phyloP scores from a whole-genome alignment of 2,113 vertebrate genomes.

The Scomber japonicus region DNA sequence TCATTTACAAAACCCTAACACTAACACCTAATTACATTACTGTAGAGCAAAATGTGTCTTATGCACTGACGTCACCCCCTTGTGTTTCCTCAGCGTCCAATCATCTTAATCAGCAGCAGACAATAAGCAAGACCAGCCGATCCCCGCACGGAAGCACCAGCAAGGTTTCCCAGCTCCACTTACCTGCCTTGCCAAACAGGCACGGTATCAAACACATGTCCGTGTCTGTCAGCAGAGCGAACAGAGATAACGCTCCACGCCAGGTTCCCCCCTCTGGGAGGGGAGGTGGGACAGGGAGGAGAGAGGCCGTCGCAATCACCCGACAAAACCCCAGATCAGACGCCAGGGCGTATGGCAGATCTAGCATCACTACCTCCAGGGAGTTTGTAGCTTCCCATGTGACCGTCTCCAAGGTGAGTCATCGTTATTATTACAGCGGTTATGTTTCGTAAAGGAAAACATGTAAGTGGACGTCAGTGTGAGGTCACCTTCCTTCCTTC shows the following conservation, averaged over 20 bases:
- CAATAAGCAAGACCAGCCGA: slow-evolving; percentile 43
- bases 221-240: slow-evolving; percentile 1
- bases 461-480: background rate
- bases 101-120: slow-evolving; percentile 62
- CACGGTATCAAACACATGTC: slow-evolving; percentile 63
- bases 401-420: slow-evolving; percentile 52
- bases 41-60: background rate
- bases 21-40: too few relatives aligned
- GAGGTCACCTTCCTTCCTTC: background rate
- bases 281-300: slow-evolving; percentile 66
- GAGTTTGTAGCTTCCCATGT: background rate
- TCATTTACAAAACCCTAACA: too few relatives aligned
- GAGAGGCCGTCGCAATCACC: slow-evolving; percentile 47
- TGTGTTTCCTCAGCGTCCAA: slow-evolving; percentile 62
- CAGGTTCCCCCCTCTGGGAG: slow-evolving; percentile 5
- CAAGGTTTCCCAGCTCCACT: slow-evolving; percentile 72
- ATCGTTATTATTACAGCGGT: background rate
- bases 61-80: background rate
- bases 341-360: background rate
- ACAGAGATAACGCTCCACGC: background rate
- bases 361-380: background rate
- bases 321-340: slow-evolving; percentile 4
- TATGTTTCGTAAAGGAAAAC: background rate
- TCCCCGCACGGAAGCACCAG: background rate
- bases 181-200: slow-evolving; percentile 68